Evolutionary conservation across 1,140 invertebrate genomes (phyloP).

Genomic region (Daktulosphaira vitifoliae): DNA sequence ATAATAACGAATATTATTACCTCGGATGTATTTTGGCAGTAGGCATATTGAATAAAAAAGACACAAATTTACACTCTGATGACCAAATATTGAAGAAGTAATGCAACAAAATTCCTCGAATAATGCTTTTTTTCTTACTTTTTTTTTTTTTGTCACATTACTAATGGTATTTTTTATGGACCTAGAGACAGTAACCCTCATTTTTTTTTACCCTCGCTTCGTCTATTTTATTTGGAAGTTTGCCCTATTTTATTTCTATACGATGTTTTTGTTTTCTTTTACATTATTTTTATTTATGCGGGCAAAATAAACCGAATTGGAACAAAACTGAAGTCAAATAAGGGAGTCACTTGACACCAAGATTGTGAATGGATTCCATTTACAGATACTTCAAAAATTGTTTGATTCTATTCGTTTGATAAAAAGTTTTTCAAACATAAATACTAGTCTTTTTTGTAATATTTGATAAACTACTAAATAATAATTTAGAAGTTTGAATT

Average conservation of each 20-base stretch:
- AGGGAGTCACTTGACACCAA: background rate
- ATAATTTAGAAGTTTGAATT: too few species aligned
- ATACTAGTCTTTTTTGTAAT: too few species aligned
- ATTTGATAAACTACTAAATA: too few species aligned
- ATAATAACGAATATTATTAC: background rate
- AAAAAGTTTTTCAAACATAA: too few species aligned
- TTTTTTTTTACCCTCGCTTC: conserved; percentile 9
- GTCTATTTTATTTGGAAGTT: conserved; percentile 25
- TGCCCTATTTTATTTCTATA: conserved; percentile 29
- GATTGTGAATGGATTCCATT: too few species aligned
- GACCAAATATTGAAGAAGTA: conserved; percentile 1
- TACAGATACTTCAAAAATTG: too few species aligned
- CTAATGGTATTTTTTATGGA: conserved; percentile 9
- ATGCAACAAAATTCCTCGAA: conserved; percentile 4
- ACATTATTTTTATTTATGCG: conserved; percentile 17
- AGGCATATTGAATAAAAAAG: too few species aligned
- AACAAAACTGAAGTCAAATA: conserved; percentile 19
- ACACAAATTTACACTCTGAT: background rate
- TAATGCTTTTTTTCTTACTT: conserved; percentile 8
- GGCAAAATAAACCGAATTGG: conserved; percentile 11
- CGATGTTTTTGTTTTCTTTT: conserved; percentile 10
- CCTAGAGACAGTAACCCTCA: background rate
- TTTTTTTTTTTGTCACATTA: background rate
- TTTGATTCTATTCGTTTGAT: too few species aligned
- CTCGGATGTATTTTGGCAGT: too few species aligned